These are phyloP conservation scores for Clamator glandarius DNA, from an alignment of 2,797 vertebrate species.

Conservation along the genomic window DNA sequence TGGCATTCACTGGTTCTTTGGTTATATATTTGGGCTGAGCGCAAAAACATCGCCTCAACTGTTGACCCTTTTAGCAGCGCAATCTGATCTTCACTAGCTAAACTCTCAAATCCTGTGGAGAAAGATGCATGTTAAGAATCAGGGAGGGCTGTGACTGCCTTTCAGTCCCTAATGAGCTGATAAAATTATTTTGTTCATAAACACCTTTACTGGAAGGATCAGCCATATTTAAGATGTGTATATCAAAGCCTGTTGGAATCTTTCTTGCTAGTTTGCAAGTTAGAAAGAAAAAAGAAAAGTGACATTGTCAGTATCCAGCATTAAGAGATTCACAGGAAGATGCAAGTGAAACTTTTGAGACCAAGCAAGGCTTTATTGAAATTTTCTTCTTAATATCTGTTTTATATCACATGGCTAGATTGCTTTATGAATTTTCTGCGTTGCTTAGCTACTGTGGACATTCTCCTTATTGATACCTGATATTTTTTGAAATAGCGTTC, in stretches of 20 bases:
- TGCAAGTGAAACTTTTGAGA: neutral
- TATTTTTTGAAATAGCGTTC: neutral
- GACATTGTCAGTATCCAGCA: neutral
- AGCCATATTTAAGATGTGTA: neutral
- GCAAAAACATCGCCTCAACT: constrained; percentile 91
- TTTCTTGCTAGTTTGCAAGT: neutral
- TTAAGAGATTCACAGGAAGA: neutral
- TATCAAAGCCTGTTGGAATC: neutral
- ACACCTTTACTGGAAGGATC: neutral
- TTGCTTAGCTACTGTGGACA: neutral
- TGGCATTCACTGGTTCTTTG: constrained; percentile 76
- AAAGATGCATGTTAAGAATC: neutral
- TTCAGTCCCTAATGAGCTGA: neutral
- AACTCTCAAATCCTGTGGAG: constrained; percentile 88
- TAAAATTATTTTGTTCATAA: neutral
- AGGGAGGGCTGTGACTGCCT: neutral
- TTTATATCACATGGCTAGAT: neutral
- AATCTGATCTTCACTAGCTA: constrained; percentile 89
- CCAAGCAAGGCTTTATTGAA: neutral
- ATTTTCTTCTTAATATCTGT: neutral
- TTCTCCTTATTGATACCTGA: neutral
- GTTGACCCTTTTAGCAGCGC: constrained; percentile 87
- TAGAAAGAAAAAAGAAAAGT: neutral
- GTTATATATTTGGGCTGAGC: constrained; percentile 89
- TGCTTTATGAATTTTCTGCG: neutral